A percentile compares a stretch with the other conserved stretches of the same genome.
phyloP scores from a whole-genome alignment of 2,797 vertebrate species.

The Psittacula echo region DNA sequence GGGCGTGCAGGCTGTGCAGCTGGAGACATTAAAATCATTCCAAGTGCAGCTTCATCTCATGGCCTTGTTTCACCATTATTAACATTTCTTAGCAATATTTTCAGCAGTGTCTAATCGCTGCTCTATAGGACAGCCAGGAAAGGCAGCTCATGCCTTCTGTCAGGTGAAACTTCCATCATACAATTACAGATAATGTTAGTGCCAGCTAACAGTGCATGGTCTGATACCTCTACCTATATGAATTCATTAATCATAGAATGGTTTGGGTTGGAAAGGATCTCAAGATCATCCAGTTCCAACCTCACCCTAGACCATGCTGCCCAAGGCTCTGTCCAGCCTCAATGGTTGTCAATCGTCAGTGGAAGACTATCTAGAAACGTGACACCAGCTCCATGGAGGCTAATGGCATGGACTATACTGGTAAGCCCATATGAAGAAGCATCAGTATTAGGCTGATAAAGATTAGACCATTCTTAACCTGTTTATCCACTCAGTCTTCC shows the following conservation, averaged over 20 bases:
- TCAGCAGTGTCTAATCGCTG: background rate
- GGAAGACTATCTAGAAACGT: background rate
- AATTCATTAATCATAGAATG: background rate
- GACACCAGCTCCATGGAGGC: background rate
- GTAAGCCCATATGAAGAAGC: background rate
- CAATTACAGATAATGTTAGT: background rate
- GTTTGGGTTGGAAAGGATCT: background rate
- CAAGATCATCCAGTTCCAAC: background rate
- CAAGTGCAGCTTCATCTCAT: background rate
- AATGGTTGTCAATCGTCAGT: background rate
- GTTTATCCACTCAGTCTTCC: background rate
- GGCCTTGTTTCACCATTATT: background rate
- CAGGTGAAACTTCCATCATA: background rate
- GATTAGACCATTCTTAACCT: background rate
- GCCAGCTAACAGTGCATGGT: background rate
- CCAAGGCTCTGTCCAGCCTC: background rate
- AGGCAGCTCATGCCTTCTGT: background rate
- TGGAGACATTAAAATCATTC: slow-evolving; percentile 9
- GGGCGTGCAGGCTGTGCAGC: background rate
- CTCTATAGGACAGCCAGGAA: background rate
- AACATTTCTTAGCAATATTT: background rate
- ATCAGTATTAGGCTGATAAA: background rate
- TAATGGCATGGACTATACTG: background rate
- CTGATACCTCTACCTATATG: background rate
- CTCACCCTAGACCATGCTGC: background rate